Conservation (phyloP, 2,113 vertebrate species). For the Hyperopisus bebe region DNA sequence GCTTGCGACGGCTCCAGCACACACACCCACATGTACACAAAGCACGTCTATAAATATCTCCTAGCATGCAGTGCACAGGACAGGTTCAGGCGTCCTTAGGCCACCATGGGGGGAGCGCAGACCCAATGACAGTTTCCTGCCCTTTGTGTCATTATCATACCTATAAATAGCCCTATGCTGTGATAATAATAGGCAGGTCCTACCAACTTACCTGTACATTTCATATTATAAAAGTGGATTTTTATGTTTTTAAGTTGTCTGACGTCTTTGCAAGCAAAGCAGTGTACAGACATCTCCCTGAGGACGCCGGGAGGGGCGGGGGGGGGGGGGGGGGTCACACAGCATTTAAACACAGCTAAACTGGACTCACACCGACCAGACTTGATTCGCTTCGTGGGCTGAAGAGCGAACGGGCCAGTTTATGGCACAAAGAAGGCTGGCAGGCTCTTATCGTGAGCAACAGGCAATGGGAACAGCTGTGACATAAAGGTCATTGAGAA, state of each 20-base stretch:
- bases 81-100: background rate
- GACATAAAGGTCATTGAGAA: background rate
- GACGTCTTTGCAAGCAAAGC: background rate
- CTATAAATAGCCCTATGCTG: background rate
- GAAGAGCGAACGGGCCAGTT: background rate
- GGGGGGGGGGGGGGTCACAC: background rate
- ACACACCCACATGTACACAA: constrained; percentile 2
- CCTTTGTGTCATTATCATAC: background rate
- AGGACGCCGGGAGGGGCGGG: background rate
- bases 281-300: background rate
- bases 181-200: background rate
- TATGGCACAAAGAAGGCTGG: background rate
- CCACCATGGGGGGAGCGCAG: background rate
- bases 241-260: background rate
- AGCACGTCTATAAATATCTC: background rate
- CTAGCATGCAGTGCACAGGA: constrained; percentile 1
- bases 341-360: background rate
- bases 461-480: background rate
- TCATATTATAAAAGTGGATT: background rate
- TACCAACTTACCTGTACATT: background rate
- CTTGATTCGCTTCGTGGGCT: background rate
- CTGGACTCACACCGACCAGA: background rate
- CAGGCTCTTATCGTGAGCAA: background rate
- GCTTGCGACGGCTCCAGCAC: background rate
- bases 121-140: background rate